Conservation (phyloP, 2,797 vertebrate species). For the Sus cebifrons region DNA sequence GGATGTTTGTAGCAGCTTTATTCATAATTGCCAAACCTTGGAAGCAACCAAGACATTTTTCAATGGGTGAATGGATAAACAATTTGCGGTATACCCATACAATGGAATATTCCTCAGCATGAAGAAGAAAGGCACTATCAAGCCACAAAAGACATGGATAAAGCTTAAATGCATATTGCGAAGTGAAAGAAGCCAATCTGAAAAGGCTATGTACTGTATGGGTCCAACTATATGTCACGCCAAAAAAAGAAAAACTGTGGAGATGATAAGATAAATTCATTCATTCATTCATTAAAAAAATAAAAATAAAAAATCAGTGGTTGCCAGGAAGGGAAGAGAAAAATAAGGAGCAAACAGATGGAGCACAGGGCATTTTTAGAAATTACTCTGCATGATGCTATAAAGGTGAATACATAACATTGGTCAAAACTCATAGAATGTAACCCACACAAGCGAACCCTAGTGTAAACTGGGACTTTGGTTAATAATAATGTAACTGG, state of each 20-base stretch:
- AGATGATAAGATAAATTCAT: too few relatives aligned
- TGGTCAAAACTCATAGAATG: not conserved
- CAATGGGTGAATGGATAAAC: not conserved
- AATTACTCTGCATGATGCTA: not conserved
- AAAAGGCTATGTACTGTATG: not conserved
- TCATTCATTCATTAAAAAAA: too few relatives aligned
- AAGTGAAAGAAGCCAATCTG: not conserved
- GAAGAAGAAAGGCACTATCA: not conserved
- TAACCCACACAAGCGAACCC: not conserved
- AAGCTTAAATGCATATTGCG: not conserved
- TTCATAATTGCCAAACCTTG: not conserved
- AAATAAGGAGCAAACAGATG: not conserved
- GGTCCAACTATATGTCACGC: not conserved
- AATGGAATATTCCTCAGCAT: not conserved
- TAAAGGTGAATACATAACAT: too few relatives aligned
- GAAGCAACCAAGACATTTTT: not conserved
- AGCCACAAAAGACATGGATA: not conserved
- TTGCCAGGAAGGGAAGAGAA: accelerated
- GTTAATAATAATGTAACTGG: not conserved
- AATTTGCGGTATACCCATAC: not conserved
- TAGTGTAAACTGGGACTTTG: not conserved
- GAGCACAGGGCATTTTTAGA: not conserved
- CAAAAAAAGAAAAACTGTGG: not conserved
- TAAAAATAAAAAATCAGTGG: not conserved
- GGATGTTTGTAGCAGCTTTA: not conserved